phyloP scores from a whole-genome alignment of 2,888 invertebrate genomes.

The Drosophila phalerata region DNA sequence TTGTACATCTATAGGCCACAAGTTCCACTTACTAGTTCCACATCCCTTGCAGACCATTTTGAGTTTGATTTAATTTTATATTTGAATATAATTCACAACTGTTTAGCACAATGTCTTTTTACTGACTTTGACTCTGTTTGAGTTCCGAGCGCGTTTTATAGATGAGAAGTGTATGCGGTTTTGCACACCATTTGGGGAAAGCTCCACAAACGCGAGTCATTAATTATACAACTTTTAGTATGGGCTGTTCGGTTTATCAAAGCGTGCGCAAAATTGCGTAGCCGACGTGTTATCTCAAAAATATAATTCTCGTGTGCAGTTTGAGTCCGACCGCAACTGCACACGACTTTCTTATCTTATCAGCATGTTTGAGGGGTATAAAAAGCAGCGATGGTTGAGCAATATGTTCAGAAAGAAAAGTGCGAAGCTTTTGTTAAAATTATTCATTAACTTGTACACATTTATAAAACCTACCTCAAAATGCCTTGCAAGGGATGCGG shows the following conservation, averaged over 20 bases:
- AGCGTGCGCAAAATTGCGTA: conserved; percentile 53
- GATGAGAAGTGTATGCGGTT: conserved; percentile 15
- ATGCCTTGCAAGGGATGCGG: conserved; percentile 80
- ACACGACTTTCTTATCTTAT: conserved; percentile 61
- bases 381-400: not conserved
- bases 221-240: conserved; percentile 6
- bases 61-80: not conserved
- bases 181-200: conserved; percentile 57
- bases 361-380: conserved; percentile 40
- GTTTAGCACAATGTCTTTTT: conserved; percentile 3
- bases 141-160: conserved; percentile 53
- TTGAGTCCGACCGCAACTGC: conserved; percentile 42
- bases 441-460: not conserved
- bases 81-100: not conserved
- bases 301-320: conserved; percentile 42
- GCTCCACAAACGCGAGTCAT: not conserved
- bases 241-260: conserved; percentile 29
- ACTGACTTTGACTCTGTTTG: conserved; percentile 19
- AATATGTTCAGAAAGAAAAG: conserved; percentile 21
- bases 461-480: conserved; percentile 25
- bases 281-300: conserved; percentile 8
- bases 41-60: conserved; percentile 78
- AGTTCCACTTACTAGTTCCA: conserved; percentile 66
- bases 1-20: too few species aligned
- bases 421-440: conserved; percentile 8